A percentile compares a stretch with the other conserved stretches of the same genome.
Evolutionary conservation across 2,113 vertebrate genomes (phyloP).

Genomic region (Corydoras maculifer): DNA sequence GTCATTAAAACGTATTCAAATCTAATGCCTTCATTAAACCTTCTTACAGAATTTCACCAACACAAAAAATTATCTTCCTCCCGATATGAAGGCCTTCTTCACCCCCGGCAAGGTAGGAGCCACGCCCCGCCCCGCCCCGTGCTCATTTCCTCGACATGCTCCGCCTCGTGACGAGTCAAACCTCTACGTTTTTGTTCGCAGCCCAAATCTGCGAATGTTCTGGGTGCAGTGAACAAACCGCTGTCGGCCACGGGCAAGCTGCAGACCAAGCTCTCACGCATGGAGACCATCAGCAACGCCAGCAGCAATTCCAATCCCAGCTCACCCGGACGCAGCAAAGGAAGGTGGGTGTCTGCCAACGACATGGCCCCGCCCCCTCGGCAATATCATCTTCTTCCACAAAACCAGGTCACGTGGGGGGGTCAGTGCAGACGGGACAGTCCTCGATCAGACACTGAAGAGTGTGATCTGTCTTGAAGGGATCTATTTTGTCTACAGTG

Average conservation of each 20-base stretch:
- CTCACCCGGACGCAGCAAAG: slow-evolving; percentile 92
- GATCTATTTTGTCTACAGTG: no score
- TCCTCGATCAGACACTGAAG: no score
- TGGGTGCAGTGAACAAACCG: slow-evolving; percentile 97
- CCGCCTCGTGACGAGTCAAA: neutral
- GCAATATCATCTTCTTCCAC: no score
- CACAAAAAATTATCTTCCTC: slow-evolving; percentile 95
- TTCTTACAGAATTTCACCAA: slow-evolving; percentile 90
- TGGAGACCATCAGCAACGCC: slow-evolving; percentile 96
- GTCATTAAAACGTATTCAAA: no score
- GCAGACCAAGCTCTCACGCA: slow-evolving; percentile 91
- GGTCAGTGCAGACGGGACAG: no score
- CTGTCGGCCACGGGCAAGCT: slow-evolving; percentile 90
- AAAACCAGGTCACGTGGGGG: no score
- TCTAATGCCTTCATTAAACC: neutral
- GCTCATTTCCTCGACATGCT: neutral
- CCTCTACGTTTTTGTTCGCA: slow-evolving; percentile 40
- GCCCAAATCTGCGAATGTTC: slow-evolving; percentile 95
- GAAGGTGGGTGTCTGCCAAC: slow-evolving; percentile 58
- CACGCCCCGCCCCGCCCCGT: neutral
- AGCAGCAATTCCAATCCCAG: slow-evolving; percentile 93
- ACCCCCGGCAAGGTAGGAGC: slow-evolving; percentile 90
- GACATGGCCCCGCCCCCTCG: no score
- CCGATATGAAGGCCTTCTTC: slow-evolving; percentile 97
- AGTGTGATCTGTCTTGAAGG: no score